These are phyloP conservation scores for Gorsachius goisagi DNA, from an alignment of 2,113 vertebrate genomes.

Conservation along the genomic window DNA sequence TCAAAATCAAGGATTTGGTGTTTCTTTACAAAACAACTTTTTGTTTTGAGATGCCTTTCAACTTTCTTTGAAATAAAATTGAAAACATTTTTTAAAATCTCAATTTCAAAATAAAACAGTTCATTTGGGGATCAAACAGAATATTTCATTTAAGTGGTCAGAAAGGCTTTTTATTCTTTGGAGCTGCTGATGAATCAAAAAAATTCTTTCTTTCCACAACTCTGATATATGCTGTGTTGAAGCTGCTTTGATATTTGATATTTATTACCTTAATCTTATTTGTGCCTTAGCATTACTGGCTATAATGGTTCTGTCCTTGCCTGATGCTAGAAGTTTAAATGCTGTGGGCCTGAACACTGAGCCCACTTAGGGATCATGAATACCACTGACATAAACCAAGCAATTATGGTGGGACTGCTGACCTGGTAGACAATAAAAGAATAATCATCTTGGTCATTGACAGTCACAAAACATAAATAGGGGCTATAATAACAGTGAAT, in stretches of 20 bases:
- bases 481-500: neutral
- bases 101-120: constrained; percentile 37
- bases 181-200: constrained; percentile 42
- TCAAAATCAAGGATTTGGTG: neutral
- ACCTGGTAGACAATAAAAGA: neutral
- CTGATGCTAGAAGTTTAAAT: constrained; percentile 22
- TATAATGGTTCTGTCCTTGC: constrained; percentile 24
- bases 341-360: neutral
- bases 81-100: constrained; percentile 52
- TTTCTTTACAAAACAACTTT: neutral
- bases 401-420: neutral
- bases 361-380: neutral
- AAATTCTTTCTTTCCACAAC: constrained; percentile 28
- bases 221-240: constrained; percentile 39
- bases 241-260: constrained; percentile 57
- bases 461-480: neutral
- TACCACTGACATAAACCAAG: neutral
- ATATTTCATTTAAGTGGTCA: constrained; percentile 47
- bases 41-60: constrained; percentile 5
- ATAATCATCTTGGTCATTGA: neutral
- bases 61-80: constrained; percentile 49
- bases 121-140: constrained; percentile 40
- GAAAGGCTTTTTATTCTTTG: constrained; percentile 40
- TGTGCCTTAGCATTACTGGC: constrained; percentile 21
- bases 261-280: constrained; percentile 62